Evolutionary conservation across 92 coral and sea anemone genomes (phyloP).

Genomic region (Epizoanthus rinbou): DNA sequence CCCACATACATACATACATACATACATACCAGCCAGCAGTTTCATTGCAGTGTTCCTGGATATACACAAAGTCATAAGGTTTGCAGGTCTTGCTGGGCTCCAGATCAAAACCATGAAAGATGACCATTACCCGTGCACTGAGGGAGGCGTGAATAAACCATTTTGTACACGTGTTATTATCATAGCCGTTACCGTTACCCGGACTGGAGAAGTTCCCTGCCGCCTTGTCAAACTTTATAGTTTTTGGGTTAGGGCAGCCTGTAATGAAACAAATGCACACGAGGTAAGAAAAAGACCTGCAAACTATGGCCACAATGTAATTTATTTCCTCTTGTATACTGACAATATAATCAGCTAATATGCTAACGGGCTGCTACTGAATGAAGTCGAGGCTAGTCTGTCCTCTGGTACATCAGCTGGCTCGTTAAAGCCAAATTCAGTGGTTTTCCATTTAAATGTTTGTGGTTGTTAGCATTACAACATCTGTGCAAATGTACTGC

Average conservation of each 20-base stretch:
- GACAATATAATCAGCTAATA: no score
- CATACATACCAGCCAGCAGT: conserved; percentile 51
- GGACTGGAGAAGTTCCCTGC: conserved; percentile 51
- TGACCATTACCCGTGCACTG: conserved; percentile 52
- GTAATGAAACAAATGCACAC: not conserved
- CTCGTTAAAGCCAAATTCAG: no score
- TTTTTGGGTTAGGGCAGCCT: not conserved
- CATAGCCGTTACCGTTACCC: conserved; percentile 52
- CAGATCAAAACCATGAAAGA: conserved; percentile 78
- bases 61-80: conserved; percentile 71
- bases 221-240: not conserved
- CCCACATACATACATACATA: not conserved
- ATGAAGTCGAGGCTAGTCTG: no score
- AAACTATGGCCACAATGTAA: no score
- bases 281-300: no score
- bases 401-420: no score
- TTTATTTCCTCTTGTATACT: no score
- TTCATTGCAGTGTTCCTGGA: conserved; percentile 72
- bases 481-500: no score
- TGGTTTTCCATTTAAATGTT: no score
- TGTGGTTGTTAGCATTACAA: no score
- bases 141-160: conserved; percentile 66
- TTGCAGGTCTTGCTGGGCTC: conserved; percentile 81
- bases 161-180: conserved; percentile 44
- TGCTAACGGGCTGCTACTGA: no score